Evolutionary conservation across 2,888 invertebrate genomes (phyloP).

Genomic region (Yponomeuta plumbellus): DNA sequence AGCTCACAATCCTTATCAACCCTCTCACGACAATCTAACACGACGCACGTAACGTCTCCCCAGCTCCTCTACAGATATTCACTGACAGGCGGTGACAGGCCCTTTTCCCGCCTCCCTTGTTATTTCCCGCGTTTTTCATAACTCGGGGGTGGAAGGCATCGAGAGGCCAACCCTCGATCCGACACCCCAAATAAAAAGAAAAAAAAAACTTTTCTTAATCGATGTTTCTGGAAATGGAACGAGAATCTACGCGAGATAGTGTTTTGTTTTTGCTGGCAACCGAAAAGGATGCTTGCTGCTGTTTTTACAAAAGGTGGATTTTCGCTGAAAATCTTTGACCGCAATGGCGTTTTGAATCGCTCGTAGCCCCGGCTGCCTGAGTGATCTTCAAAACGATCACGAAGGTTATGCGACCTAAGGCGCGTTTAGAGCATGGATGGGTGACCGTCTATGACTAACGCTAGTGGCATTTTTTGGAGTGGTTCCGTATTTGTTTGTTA

Average conservation of each 20-base stretch:
- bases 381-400: too few species aligned
- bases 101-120: slow-evolving; percentile 64
- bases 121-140: slow-evolving; percentile 64
- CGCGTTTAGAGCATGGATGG: too few species aligned
- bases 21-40: slow-evolving; percentile 4
- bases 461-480: too few species aligned
- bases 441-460: too few species aligned
- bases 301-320: too few species aligned
- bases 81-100: slow-evolving; percentile 65
- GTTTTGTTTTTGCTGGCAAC: background rate
- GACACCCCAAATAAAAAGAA: slow-evolving; percentile 15
- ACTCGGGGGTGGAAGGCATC: slow-evolving; percentile 40
- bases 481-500: too few species aligned
- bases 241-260: background rate
- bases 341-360: too few species aligned
- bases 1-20: background rate
- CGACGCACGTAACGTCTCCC: background rate
- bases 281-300: background rate
- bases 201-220: slow-evolving; percentile 27
- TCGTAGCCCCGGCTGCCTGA: too few species aligned
- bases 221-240: slow-evolving; percentile 22
- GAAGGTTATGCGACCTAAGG: too few species aligned
- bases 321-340: too few species aligned
- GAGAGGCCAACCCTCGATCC: slow-evolving; percentile 44
- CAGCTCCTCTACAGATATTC: slow-evolving; percentile 56